Evolutionary conservation across 1,140 invertebrate genomes (phyloP), one percentile per base, ranked within the genome.

Genomic region (Habropoda laboriosa): DNA sequence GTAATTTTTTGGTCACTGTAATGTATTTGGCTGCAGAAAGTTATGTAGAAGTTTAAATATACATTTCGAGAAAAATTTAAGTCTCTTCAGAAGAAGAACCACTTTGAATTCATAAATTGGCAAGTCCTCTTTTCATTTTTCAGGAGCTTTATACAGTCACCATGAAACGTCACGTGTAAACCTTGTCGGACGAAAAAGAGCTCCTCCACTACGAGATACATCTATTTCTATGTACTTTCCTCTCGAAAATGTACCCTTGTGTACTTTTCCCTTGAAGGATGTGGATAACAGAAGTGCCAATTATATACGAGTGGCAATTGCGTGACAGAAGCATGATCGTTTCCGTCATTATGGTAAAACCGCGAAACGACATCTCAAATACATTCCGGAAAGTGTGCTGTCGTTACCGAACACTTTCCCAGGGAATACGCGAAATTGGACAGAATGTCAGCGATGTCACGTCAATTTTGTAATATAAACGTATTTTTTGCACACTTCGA

Each of bases 281-380:
- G n/a, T 27, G 60, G 81, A 83, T 79, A 79, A 74, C 45, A 47
- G 21, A 40, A 83, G 79, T 51, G 72, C 64, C 76, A 83, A 38
- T 70, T 73, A 63, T 38, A 35, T 13, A 12, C 38, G n/a, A 84
- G 81, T 83, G 58, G 68, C 76, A 80, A 79, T 83, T 63, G 61
- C 32, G n/a, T 58, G 53, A 77, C 75, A 70, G 58, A 58, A 49
- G 53, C 55, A 3, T 18, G 30, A 77, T 60, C 42, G 66, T 71
- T 60, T 40, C n/a, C 24, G 24, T 27, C n/a, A 68, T 68, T 53
- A 24, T 16, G 32, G 35, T 38, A 70, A 70, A 77, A 70, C 24
- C n/a, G 16, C 30, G 51, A 38, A n/a, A 58, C 42, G n/a, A 16
- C 21, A 16, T 7, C 53, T 55, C 12, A 16, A 49, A 40, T 30